Evolutionary conservation across 2,888 invertebrate genomes (phyloP).

Genomic region (Sinohyriopsis cumingii): DNA sequence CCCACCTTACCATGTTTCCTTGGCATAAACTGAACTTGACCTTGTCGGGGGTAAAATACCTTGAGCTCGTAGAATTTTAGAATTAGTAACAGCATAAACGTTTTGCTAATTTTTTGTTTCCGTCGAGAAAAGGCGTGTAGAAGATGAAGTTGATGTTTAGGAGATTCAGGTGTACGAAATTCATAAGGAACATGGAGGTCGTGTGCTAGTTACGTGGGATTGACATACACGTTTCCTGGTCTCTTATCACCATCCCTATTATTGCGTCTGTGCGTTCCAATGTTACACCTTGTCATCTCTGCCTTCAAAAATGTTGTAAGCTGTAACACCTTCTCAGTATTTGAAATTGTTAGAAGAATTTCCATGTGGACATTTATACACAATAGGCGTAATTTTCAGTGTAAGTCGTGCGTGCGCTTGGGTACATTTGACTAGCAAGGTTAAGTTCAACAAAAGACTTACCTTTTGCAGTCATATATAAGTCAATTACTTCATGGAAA

Average conservation of each 20-base stretch:
- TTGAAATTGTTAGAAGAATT: no score
- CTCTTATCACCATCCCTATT: conserved; percentile 25
- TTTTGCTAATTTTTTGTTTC: neutral
- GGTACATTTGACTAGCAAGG: conserved; percentile 2
- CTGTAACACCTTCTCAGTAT: neutral
- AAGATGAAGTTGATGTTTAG: conserved; percentile 29
- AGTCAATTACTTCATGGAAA: no score
- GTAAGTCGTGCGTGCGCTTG: conserved; percentile 41
- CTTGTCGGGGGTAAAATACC: conserved; percentile 29
- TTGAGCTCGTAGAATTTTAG: conserved; percentile 43
- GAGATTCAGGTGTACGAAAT: conserved; percentile 27
- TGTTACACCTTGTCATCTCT: neutral
- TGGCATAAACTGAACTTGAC: conserved; percentile 26
- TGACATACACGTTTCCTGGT: conserved; percentile 21
- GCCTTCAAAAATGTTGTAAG: neutral
- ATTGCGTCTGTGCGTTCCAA: conserved; percentile 11
- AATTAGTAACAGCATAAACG: conserved; percentile 43
- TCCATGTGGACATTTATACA: neutral
- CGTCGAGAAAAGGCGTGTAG: conserved; percentile 5
- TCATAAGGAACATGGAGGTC: conserved; percentile 30
- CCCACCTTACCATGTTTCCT: conserved; percentile 20
- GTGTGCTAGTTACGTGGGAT: conserved; percentile 30
- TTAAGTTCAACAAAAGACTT: no score
- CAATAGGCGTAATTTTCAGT: conserved; percentile 39
- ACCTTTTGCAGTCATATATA: no score